Evolutionary conservation across 2,888 invertebrate species (phyloP).

Genomic region (Athetis lepigone): DNA sequence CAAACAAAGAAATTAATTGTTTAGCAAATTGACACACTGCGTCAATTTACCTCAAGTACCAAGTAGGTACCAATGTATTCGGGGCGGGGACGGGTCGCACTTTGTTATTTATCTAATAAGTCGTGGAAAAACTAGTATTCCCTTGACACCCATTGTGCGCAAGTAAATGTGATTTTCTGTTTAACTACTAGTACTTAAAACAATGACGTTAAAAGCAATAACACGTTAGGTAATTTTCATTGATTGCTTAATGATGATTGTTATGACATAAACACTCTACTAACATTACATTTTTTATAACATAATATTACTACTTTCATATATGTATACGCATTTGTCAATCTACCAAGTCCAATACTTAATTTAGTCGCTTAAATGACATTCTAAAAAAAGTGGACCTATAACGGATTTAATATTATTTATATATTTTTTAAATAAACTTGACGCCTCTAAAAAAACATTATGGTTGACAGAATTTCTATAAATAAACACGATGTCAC

Average conservation of each 20-base stretch:
- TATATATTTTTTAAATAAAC: no score
- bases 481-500: no score
- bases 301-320: no score
- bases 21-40: not conserved
- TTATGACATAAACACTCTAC: not conserved
- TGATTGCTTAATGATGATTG: conserved; percentile 10
- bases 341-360: no score
- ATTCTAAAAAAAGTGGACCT: no score
- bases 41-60: not conserved
- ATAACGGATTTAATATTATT: no score
- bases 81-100: conserved; percentile 57
- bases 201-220: conserved; percentile 38
- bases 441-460: no score
- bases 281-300: not conserved
- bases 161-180: conserved; percentile 34
- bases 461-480: no score
- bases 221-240: conserved; percentile 14
- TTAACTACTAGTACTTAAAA: conserved; percentile 10
- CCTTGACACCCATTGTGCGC: conserved; percentile 66
- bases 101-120: conserved; percentile 55
- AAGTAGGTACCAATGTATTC: conserved; percentile 22
- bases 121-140: conserved; percentile 50
- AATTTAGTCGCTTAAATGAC: no score
- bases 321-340: no score
- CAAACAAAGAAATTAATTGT: not conserved